These are phyloP conservation scores for Trissolcus basalis DNA, from an alignment of 1,140 invertebrate genomes.

Conservation along the genomic window DNA sequence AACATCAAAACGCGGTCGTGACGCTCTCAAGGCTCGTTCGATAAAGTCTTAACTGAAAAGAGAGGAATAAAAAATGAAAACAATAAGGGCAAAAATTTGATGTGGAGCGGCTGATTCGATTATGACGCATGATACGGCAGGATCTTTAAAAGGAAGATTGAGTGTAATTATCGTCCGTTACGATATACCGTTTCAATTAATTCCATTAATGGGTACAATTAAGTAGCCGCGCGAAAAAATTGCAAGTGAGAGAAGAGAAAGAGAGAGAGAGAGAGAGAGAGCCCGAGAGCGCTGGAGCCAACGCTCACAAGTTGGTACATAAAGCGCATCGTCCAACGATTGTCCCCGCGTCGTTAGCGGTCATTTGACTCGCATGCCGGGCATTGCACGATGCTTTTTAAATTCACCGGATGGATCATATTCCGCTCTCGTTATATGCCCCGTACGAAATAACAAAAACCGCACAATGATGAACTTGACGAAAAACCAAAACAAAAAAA, in stretches of 20 bases:
- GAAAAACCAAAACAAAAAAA: neutral
- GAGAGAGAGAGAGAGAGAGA: too few species aligned
- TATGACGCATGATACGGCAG: conserved; percentile 52
- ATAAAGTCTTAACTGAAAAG: conserved; percentile 23
- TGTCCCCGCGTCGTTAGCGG: conserved; percentile 45
- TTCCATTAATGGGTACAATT: conserved; percentile 57
- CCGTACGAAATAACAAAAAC: conserved; percentile 3
- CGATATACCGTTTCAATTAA: conserved; percentile 54
- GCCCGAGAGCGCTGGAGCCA: conserved; percentile 38
- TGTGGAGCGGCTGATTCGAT: conserved; percentile 42
- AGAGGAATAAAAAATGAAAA: neutral
- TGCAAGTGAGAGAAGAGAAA: conserved; percentile 48
- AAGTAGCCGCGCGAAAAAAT: conserved; percentile 52
- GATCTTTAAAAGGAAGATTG: conserved; percentile 53
- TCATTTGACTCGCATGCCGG: neutral
- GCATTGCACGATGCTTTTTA: conserved; percentile 25
- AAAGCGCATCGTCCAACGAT: conserved; percentile 20
- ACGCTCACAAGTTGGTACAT: conserved; percentile 51
- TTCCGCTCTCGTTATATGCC: too few species aligned
- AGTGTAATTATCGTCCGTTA: conserved; percentile 51
- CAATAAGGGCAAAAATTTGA: conserved; percentile 24
- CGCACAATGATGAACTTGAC: conserved; percentile 35
- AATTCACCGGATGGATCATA: conserved; percentile 27
- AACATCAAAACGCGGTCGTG: conserved; percentile 25
- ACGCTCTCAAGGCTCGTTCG: conserved; percentile 2